A percentile compares a stretch with the other conserved stretches of the same genome.
These are phyloP conservation scores for Ctena decussata DNA, from an alignment of 2,888 invertebrate genomes.

Conservation along the genomic window DNA sequence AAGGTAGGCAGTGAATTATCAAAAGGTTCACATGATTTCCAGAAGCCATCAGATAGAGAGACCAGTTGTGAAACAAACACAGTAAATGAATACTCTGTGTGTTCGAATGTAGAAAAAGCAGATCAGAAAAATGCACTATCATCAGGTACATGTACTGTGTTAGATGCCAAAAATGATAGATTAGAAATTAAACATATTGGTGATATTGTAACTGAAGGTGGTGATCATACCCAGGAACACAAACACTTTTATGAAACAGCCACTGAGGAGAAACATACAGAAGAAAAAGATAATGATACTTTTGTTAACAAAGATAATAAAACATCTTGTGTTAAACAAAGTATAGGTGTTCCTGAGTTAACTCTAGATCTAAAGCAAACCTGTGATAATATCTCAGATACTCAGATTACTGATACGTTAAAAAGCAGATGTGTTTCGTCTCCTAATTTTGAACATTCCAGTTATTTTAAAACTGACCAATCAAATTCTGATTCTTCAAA, in stretches of 20 bases:
- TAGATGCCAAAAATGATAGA: too few relatives aligned
- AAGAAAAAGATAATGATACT: not conserved
- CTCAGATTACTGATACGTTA: not conserved
- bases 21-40: too few relatives aligned
- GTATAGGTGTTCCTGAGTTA: not conserved
- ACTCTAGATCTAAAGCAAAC: not conserved
- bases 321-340: not conserved
- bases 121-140: not conserved
- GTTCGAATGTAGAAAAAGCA: not conserved
- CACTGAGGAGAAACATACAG: too few relatives aligned
- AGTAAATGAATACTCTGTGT: not conserved
- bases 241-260: too few relatives aligned
- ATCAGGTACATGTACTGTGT: too few relatives aligned
- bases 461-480: not conserved
- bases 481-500: not conserved
- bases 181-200: too few relatives aligned
- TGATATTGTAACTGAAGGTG: too few relatives aligned
- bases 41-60: too few relatives aligned
- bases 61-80: too few relatives aligned
- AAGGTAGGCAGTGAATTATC: too few relatives aligned
- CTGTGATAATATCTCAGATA: not conserved
- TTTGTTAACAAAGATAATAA: not conserved
- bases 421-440: not conserved
- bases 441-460: not conserved
- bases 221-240: not conserved